A percentile compares a stretch with the other conserved stretches of the same genome.
These are phyloP conservation scores for Ophthalmolycus amberensis DNA, from an alignment of 2,113 vertebrate species.

Conservation along the genomic window DNA sequence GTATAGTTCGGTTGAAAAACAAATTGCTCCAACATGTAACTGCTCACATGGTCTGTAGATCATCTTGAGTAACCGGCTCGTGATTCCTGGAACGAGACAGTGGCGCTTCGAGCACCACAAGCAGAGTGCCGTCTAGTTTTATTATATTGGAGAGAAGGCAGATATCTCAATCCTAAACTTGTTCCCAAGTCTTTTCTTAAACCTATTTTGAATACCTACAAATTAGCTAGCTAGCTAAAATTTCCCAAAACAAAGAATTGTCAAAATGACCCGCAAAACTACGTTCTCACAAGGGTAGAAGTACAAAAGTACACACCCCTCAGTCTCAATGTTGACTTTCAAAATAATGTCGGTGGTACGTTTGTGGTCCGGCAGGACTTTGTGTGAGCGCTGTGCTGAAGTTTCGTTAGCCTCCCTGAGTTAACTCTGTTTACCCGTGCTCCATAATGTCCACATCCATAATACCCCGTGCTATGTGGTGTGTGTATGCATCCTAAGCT, in stretches of 20 bases:
- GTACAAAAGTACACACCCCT: not conserved
- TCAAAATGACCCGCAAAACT: not conserved
- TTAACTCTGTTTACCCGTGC: not conserved
- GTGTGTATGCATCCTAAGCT: not conserved
- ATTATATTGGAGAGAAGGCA: no score
- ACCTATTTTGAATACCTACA: not conserved
- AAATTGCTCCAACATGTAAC: no score
- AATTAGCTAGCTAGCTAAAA: not conserved
- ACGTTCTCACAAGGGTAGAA: not conserved
- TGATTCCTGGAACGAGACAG: no score
- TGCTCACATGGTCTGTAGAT: no score
- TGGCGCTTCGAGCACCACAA: no score
- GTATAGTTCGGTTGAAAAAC: no score
- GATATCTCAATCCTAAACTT: no score
- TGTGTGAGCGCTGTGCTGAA: not conserved
- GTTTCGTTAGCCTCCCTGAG: not conserved
- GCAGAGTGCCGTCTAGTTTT: no score
- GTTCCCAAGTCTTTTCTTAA: not conserved
- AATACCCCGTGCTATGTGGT: not conserved
- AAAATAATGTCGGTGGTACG: not conserved
- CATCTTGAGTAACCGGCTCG: no score
- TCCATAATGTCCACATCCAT: slow-evolving; percentile 17
- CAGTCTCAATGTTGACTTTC: not conserved
- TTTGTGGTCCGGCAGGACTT: not conserved
- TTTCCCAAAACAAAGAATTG: not conserved